Conservation (phyloP, 2,113 vertebrate species). For the Peromyscus polionotus region DNA sequence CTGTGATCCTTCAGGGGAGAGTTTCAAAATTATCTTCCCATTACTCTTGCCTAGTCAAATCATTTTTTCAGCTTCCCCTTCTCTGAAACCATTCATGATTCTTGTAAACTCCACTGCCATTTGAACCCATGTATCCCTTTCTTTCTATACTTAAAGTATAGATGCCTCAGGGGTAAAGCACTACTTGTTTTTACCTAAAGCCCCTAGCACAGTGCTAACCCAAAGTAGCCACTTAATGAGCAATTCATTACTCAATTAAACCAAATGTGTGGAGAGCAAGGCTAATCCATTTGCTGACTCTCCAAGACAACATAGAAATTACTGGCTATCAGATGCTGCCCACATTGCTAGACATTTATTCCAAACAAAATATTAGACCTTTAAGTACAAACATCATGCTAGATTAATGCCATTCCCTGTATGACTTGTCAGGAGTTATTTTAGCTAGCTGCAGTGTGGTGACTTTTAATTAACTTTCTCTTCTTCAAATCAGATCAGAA, state of each 20-base stretch:
- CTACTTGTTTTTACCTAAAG: neutral
- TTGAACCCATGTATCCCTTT: neutral
- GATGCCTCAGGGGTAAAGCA: neutral
- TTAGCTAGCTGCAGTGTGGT: neutral
- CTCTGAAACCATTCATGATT: neutral
- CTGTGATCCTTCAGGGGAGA: neutral
- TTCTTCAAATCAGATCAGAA: slow-evolving; percentile 10
- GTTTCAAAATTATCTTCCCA: neutral
- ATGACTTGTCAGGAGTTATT: neutral
- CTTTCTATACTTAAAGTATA: neutral
- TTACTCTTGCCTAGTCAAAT: too few relatives aligned
- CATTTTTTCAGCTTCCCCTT: neutral
- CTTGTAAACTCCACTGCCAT: neutral
- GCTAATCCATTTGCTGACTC: slow-evolving; percentile 18
- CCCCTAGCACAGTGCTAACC: neutral
- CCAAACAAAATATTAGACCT: neutral
- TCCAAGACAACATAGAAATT: neutral
- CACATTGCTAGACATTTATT: neutral
- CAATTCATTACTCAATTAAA: slow-evolving; percentile 52
- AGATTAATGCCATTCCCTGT: neutral
- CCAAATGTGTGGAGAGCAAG: neutral
- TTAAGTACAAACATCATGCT: neutral
- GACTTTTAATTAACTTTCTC: slow-evolving; percentile 10
- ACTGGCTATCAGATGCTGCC: neutral
- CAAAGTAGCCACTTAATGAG: neutral